A percentile compares a stretch with the other conserved stretches of the same genome.
These are phyloP conservation scores for Eupelmus urozonus DNA, from an alignment of 2,888 invertebrate species.

Conservation along the genomic window DNA sequence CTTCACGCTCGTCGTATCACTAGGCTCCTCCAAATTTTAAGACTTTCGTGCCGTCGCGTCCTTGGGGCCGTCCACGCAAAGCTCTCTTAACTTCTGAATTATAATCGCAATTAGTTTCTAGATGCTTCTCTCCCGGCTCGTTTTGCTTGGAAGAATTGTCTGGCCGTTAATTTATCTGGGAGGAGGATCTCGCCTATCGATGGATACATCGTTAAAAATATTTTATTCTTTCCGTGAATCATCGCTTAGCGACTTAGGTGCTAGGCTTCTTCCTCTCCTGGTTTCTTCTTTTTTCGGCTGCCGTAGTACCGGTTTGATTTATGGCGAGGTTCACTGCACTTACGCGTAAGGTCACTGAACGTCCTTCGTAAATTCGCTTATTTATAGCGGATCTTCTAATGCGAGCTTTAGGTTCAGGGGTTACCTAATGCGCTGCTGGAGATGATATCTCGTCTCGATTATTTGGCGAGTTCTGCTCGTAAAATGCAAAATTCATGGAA, in stretches of 20 bases:
- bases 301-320: constrained; percentile 59
- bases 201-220: neutral
- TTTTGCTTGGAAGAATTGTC: neutral
- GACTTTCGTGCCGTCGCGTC: neutral
- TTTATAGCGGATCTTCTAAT: neutral
- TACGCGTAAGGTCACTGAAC: constrained; percentile 61
- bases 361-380: constrained; percentile 59
- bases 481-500: no score
- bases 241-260: no score
- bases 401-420: neutral
- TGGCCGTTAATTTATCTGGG: neutral
- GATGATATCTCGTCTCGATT: no score
- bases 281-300: constrained; percentile 17
- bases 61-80: neutral
- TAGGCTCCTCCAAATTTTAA: no score
- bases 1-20: no score
- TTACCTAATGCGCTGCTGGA: no score
- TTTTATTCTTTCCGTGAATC: neutral
- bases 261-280: neutral
- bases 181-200: neutral
- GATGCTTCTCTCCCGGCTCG: neutral
- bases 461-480: no score
- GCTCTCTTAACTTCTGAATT: constrained; percentile 34
- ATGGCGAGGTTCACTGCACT: constrained; percentile 49
- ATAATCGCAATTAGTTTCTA: neutral